phyloP scores from a whole-genome alignment of 2,888 invertebrate genomes.

The Nymphalis c-album region DNA sequence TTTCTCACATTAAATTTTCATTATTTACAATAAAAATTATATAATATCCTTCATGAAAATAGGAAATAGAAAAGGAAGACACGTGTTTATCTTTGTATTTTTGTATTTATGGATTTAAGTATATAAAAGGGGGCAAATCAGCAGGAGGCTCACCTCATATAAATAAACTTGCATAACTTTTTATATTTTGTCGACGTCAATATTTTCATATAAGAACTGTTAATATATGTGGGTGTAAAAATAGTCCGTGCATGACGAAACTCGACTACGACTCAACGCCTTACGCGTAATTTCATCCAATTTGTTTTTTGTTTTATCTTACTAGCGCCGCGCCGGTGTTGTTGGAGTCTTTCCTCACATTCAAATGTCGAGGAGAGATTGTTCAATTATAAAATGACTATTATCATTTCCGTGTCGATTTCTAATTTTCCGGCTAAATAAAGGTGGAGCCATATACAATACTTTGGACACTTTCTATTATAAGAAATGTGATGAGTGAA shows the following conservation, averaged over 20 bases:
- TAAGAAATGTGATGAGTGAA: background rate
- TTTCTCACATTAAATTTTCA: too few relatives aligned
- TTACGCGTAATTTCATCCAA: slow-evolving; percentile 68
- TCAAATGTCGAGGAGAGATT: slow-evolving; percentile 33
- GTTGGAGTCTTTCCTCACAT: slow-evolving; percentile 33
- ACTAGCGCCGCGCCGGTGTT: slow-evolving; percentile 43
- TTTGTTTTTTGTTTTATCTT: slow-evolving; percentile 54
- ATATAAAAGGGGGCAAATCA: too few relatives aligned
- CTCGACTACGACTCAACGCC: slow-evolving; percentile 45
- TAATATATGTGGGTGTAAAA: slow-evolving; percentile 39
- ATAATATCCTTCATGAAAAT: too few relatives aligned
- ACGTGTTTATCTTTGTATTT: too few relatives aligned
- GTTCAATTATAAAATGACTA: slow-evolving; percentile 48
- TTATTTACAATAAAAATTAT: too few relatives aligned
- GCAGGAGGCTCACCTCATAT: too few relatives aligned
- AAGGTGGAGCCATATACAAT: slow-evolving; percentile 6
- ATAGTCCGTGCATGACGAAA: slow-evolving; percentile 58
- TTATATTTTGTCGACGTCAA: too few relatives aligned
- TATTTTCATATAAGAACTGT: too few relatives aligned
- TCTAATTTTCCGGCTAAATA: slow-evolving; percentile 41
- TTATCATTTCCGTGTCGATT: slow-evolving; percentile 45
- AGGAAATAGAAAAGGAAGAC: too few relatives aligned
- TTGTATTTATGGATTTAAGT: too few relatives aligned
- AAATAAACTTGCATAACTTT: too few relatives aligned
- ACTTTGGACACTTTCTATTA: slow-evolving; percentile 4